Conservation (phyloP, 2,113 vertebrate species). For the Archocentrus centrarchus region DNA sequence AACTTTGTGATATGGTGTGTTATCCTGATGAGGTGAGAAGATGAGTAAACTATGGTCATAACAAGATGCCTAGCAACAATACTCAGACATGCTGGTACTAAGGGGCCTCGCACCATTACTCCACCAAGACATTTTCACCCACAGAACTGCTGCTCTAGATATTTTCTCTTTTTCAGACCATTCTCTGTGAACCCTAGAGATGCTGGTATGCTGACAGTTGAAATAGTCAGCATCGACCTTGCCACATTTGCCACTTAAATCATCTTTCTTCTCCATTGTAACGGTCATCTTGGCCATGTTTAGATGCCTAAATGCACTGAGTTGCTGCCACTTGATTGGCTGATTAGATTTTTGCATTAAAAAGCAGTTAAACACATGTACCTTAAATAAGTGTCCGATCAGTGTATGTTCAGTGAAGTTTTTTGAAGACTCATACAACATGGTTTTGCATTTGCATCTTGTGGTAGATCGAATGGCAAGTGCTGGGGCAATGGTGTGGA, state of each 20-base stretch:
- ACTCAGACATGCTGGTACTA: too few relatives aligned
- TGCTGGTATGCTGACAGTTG: too few relatives aligned
- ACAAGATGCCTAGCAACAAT: too few relatives aligned
- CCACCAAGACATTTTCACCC: too few relatives aligned
- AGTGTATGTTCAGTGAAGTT: not conserved
- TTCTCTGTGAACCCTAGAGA: not conserved
- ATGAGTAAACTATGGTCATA: too few relatives aligned
- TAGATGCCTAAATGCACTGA: not conserved
- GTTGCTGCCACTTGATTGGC: not conserved
- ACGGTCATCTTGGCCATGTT: not conserved
- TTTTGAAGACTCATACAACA: not conserved
- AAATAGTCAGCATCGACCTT: not conserved
- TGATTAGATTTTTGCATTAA: conserved; percentile 11
- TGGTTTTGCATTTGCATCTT: not conserved
- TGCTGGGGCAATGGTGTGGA: conserved; percentile 86
- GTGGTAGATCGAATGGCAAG: conserved; percentile 83
- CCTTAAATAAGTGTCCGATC: not conserved
- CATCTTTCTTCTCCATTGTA: not conserved
- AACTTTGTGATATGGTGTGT: too few relatives aligned
- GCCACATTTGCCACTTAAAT: not conserved
- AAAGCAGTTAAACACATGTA: not conserved
- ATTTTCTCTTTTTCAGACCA: too few relatives aligned
- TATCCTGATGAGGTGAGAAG: too few relatives aligned
- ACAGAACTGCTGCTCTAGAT: too few relatives aligned
- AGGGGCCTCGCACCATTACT: too few relatives aligned